These are phyloP conservation scores for Pilophorus perplexus DNA, from an alignment of 2,888 invertebrate species.

Conservation along the genomic window DNA sequence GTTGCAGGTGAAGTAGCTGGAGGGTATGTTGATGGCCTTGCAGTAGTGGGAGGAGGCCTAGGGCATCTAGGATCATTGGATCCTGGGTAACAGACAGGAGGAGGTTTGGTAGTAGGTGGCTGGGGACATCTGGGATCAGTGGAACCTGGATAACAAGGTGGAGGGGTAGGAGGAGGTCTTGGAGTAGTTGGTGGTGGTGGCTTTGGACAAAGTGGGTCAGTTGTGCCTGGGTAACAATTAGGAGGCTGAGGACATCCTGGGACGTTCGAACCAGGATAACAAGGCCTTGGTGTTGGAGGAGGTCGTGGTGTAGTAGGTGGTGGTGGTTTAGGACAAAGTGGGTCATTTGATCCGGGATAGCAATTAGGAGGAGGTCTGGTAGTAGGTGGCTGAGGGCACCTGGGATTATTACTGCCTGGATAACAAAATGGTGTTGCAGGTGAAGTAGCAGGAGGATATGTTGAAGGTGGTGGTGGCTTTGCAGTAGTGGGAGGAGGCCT, in stretches of 20 bases:
- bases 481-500: conserved; percentile 45
- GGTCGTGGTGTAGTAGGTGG: conserved; percentile 34
- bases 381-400: no score
- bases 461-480: conserved; percentile 49
- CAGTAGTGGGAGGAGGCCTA: conserved; percentile 50
- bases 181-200: conserved; percentile 44
- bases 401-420: no score
- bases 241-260: conserved; percentile 47
- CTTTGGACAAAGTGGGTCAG: conserved; percentile 53
- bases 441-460: no score
- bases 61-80: conserved; percentile 52
- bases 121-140: conserved; percentile 51
- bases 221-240: conserved; percentile 46
- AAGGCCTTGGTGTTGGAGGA: no score
- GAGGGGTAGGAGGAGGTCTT: no score
- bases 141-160: conserved; percentile 49
- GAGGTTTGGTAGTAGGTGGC: conserved; percentile 30
- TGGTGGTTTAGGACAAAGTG: conserved; percentile 37
- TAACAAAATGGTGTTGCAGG: no score
- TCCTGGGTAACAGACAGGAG: conserved; percentile 49
- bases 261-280: conserved; percentile 48
- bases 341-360: conserved; percentile 50
- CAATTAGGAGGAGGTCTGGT: no score
- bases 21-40: conserved; percentile 51
- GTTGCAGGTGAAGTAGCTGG: conserved; percentile 53